These are phyloP conservation scores for Diploscapter pachys DNA, from an alignment of 1,140 invertebrate species.

Conservation along the genomic window DNA sequence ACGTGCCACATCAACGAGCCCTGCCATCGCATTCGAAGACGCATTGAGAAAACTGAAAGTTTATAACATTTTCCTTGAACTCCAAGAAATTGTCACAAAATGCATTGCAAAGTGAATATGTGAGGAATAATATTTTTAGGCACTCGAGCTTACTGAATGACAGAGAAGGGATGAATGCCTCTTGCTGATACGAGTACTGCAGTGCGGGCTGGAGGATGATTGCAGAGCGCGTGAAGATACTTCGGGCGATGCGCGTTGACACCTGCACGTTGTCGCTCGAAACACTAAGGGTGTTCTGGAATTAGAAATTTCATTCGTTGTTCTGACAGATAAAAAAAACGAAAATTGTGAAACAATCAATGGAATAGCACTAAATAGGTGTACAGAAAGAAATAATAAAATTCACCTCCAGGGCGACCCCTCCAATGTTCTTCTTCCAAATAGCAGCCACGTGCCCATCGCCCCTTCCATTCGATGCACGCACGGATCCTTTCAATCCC, in stretches of 20 bases:
- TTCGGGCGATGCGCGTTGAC: slow-evolving; percentile 29
- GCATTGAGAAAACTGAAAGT: slow-evolving; percentile 40
- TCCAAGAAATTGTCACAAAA: not conserved
- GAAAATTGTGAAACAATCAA: no score
- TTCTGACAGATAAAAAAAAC: not conserved
- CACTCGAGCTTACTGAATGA: slow-evolving; percentile 29
- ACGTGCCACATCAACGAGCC: slow-evolving; percentile 38
- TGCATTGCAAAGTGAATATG: not conserved
- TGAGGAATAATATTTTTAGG: not conserved
- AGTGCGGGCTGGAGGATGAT: slow-evolving; percentile 46
- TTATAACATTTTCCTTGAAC: not conserved
- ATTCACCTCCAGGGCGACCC: slow-evolving; percentile 42
- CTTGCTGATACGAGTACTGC: slow-evolving; percentile 38
- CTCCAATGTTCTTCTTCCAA: slow-evolving; percentile 42
- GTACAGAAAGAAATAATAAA: not conserved
- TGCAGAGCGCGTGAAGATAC: slow-evolving; percentile 30
- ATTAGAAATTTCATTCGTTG: not conserved
- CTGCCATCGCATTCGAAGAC: slow-evolving; percentile 42
- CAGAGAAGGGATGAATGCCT: slow-evolving; percentile 35
- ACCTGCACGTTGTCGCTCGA: slow-evolving; percentile 29
- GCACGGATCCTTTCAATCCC: slow-evolving; percentile 43
- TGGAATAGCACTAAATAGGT: no score
- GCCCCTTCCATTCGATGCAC: slow-evolving; percentile 46
- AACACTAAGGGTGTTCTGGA: slow-evolving; percentile 38
- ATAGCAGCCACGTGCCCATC: slow-evolving; percentile 40